Conservation (phyloP, 2,888 invertebrate genomes). For the Galerucella pusilla region DNA sequence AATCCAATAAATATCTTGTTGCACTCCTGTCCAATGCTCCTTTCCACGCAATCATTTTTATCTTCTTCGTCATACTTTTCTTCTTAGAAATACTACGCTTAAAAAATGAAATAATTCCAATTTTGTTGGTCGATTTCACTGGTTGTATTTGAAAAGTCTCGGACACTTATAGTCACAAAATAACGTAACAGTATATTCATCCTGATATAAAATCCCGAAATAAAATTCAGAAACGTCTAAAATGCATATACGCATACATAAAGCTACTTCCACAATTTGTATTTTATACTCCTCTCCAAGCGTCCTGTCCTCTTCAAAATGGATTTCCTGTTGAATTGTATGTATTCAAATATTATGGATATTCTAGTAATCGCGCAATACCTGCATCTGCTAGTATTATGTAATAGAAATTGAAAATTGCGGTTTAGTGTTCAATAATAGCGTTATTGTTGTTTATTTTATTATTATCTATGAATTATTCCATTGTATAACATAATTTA, state of each 20-base stretch:
- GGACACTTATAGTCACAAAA: too few relatives aligned
- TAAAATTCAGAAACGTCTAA: not conserved
- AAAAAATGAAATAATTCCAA: too few relatives aligned
- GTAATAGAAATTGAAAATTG: not conserved
- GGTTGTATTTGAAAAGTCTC: too few relatives aligned
- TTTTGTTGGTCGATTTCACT: too few relatives aligned
- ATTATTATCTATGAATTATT: not conserved
- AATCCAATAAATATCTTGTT: too few relatives aligned
- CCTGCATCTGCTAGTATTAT: not conserved
- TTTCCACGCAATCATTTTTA: too few relatives aligned
- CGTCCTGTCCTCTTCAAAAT: not conserved
- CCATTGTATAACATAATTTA: not conserved
- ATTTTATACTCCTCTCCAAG: not conserved
- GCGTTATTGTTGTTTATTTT: not conserved
- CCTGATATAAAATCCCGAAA: too few relatives aligned
- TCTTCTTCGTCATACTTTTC: too few relatives aligned
- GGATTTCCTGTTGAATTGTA: not conserved
- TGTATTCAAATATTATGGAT: not conserved
- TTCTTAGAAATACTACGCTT: too few relatives aligned
- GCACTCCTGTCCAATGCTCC: too few relatives aligned
- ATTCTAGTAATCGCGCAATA: not conserved
- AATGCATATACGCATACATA: not conserved
- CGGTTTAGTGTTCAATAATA: conserved; percentile 2
- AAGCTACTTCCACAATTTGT: not conserved
- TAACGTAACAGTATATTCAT: too few relatives aligned